Conservation (phyloP, 2,797 vertebrate species). For the Phrynocephalus guinanensis region DNA sequence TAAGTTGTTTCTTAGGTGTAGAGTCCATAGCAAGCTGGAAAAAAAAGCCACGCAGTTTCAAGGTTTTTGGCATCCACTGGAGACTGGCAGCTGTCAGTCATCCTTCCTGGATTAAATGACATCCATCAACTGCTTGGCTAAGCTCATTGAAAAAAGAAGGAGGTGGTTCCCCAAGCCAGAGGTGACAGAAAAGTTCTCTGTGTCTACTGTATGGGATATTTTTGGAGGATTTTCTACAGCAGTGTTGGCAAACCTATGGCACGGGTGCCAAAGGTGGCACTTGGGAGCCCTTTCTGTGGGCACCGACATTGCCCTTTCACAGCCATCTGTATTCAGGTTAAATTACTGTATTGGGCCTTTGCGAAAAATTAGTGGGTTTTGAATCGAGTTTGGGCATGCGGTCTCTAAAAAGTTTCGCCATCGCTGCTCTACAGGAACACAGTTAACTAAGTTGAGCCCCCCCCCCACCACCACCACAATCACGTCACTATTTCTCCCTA, state of each 20-base stretch:
- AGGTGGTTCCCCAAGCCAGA: background rate
- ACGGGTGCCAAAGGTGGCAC: too few species aligned
- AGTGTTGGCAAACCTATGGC: too few species aligned
- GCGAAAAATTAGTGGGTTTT: too few species aligned
- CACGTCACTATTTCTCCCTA: background rate
- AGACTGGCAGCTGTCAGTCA: conserved; percentile 9
- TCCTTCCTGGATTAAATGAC: conserved; percentile 33
- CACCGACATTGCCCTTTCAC: too few species aligned
- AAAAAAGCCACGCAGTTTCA: background rate
- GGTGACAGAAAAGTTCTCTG: conserved; percentile 32
- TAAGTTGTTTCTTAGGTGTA: too few species aligned
- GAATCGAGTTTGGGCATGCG: too few species aligned
- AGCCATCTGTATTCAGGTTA: too few species aligned
- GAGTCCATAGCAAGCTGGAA: too few species aligned
- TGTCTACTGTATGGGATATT: background rate
- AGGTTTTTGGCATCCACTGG: background rate
- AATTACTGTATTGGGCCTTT: too few species aligned
- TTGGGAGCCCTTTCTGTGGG: too few species aligned
- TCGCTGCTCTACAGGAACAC: background rate
- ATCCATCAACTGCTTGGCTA: conserved; percentile 27
- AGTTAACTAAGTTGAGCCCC: background rate
- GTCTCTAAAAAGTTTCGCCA: too few species aligned
- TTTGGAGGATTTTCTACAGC: background rate
- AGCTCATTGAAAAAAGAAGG: conserved; percentile 46
- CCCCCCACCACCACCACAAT: background rate